A percentile compares a stretch with the other conserved stretches of the same genome.
Conservation (phyloP, 2,888 invertebrate genomes). For the Koerneria pararmatus region DNA sequence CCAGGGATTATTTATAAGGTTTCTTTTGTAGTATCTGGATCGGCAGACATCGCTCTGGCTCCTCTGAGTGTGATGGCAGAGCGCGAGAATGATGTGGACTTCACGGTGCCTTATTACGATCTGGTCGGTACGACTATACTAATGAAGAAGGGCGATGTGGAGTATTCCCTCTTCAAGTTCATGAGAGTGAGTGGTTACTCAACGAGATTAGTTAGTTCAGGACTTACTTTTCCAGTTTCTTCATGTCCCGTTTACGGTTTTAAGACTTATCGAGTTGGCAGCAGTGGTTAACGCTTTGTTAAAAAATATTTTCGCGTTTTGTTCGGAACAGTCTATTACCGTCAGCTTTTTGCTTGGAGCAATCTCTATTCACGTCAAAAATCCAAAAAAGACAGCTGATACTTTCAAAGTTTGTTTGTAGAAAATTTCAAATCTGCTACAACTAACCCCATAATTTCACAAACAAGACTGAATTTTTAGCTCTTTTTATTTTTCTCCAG, state of each 20-base stretch:
- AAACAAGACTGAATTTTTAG: too few relatives aligned
- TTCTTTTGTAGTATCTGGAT: slow-evolving; percentile 36
- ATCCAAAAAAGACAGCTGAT: too few relatives aligned
- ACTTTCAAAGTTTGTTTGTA: too few relatives aligned
- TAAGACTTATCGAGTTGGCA: too few relatives aligned
- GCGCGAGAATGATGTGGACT: slow-evolving; percentile 90
- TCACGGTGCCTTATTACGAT: slow-evolving; percentile 94
- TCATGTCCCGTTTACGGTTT: not conserved
- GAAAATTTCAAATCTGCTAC: too few relatives aligned
- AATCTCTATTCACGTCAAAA: not conserved
- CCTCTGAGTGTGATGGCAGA: slow-evolving; percentile 96
- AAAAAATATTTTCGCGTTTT: too few relatives aligned
- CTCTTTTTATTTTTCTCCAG: too few relatives aligned
- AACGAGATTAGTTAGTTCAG: not conserved
- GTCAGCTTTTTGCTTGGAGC: not conserved
- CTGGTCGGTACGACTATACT: slow-evolving; percentile 92
- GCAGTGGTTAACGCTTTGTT: too few relatives aligned
- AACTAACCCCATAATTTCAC: too few relatives aligned
- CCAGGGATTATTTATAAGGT: too few relatives aligned
- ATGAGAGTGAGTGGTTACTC: slow-evolving; percentile 72
- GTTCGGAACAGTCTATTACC: not conserved
- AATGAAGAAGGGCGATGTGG: slow-evolving; percentile 82
- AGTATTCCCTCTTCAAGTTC: slow-evolving; percentile 91
- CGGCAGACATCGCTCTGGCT: slow-evolving; percentile 85
- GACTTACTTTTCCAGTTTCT: not conserved